A percentile compares a stretch with the other conserved stretches of the same genome.
Conservation (phyloP, 2,888 invertebrate genomes). For the Tribolium freemani region DNA sequence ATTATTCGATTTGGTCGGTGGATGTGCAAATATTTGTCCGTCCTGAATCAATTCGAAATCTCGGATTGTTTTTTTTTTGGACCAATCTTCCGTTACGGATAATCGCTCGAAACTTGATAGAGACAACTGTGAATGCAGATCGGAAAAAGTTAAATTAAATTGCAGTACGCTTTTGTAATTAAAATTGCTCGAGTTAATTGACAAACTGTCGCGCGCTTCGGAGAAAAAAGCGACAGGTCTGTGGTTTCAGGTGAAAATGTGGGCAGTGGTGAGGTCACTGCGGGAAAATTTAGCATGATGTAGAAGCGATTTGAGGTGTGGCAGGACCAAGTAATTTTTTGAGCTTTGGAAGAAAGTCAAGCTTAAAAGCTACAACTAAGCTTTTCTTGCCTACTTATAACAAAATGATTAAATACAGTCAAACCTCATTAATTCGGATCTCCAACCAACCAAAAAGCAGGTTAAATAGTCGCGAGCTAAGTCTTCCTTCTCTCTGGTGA, state of each 20-base stretch:
- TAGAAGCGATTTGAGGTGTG: too few relatives aligned
- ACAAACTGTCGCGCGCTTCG: not conserved
- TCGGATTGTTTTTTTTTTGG: conserved; percentile 1
- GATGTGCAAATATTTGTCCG: conserved; percentile 14
- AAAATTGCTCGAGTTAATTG: conserved; percentile 8
- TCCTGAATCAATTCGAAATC: not conserved
- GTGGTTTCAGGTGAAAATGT: conserved; percentile 13
- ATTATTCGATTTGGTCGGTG: conserved; percentile 23
- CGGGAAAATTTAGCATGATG: not conserved
- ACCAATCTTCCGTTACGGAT: not conserved
- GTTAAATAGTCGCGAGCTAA: too few relatives aligned
- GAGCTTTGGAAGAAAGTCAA: too few relatives aligned
- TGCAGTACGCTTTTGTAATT: not conserved
- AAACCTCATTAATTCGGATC: too few relatives aligned
- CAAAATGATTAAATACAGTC: too few relatives aligned
- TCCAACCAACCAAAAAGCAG: too few relatives aligned
- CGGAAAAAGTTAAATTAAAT: conserved; percentile 15
- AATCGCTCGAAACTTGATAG: not conserved
- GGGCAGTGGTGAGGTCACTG: not conserved
- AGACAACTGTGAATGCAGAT: not conserved
- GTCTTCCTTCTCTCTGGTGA: too few relatives aligned
- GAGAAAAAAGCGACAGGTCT: conserved; percentile 14
- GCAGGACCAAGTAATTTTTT: too few relatives aligned
- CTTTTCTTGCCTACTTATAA: too few relatives aligned
- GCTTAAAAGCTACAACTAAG: too few relatives aligned